Conservation (phyloP, 2,797 vertebrate genomes). For the Anabacerthia variegaticeps region DNA sequence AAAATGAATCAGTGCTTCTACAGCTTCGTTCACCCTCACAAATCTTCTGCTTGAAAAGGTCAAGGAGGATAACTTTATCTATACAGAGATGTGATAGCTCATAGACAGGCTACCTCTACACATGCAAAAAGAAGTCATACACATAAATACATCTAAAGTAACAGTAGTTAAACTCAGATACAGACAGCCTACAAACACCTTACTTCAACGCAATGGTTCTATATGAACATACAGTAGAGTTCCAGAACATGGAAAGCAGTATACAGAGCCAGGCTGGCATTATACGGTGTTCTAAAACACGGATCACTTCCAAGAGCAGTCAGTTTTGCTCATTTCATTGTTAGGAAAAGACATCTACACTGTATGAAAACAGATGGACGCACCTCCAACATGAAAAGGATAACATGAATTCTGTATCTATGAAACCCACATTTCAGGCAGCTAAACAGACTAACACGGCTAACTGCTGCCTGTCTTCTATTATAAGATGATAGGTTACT, state of each 20-base stretch:
- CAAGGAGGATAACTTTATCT: background rate
- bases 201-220: background rate
- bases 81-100: background rate
- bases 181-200: background rate
- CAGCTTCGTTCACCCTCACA: background rate
- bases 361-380: background rate
- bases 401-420: background rate
- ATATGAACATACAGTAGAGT: background rate
- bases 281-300: background rate
- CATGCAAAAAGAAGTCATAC: background rate
- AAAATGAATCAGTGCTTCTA: background rate
- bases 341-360: background rate
- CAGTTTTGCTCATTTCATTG: background rate
- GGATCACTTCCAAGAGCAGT: background rate
- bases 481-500: background rate
- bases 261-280: background rate
- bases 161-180: background rate
- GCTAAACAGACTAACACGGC: background rate
- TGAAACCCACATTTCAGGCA: rapidly evolving
- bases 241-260: background rate
- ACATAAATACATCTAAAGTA: background rate
- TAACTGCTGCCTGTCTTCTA: background rate
- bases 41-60: background rate
- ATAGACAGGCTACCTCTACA: background rate
- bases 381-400: background rate